Evolutionary conservation across 2,888 invertebrate species (phyloP).

Genomic region (Eristalis pertinax): DNA sequence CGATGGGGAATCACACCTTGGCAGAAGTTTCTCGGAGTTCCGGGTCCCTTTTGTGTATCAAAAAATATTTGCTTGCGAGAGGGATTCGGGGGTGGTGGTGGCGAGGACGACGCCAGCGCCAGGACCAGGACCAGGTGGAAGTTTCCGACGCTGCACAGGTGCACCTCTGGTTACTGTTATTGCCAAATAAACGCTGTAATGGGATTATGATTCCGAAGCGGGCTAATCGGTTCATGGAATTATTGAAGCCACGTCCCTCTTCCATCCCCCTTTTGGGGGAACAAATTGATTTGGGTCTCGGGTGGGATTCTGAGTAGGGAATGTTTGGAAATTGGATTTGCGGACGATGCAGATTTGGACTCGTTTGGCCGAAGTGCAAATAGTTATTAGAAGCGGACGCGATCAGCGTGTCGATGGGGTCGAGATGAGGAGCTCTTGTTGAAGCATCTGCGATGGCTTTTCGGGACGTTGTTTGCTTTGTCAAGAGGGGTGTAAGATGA

Average conservation of each 20-base stretch:
- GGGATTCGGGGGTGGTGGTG: too few relatives aligned
- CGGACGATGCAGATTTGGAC: neutral
- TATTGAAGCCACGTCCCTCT: slow-evolving; percentile 43
- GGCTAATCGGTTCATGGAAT: slow-evolving; percentile 62
- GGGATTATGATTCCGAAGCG: slow-evolving; percentile 55
- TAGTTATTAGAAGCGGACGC: neutral
- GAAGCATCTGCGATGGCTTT: neutral
- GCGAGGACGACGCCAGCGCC: neutral
- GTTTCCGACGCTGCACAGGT: slow-evolving; percentile 56
- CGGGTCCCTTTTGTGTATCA: neutral
- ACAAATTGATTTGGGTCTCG: neutral
- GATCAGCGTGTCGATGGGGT: neutral
- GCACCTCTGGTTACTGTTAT: slow-evolving; percentile 62
- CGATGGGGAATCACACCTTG: neutral
- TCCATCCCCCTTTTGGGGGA: too few relatives aligned
- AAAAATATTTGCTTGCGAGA: neutral
- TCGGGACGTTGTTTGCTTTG: neutral
- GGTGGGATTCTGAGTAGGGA: slow-evolving; percentile 20
- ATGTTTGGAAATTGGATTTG: neutral
- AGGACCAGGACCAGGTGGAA: slow-evolving; percentile 1
- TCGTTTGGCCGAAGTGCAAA: neutral
- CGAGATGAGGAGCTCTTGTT: neutral
- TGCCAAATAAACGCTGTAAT: slow-evolving; percentile 65
- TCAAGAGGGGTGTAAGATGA: too few relatives aligned
- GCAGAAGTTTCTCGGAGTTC: neutral